Base-by-base conservation (phyloP, 2,888 invertebrate species). In the Nymphalis polychloros region DNA sequence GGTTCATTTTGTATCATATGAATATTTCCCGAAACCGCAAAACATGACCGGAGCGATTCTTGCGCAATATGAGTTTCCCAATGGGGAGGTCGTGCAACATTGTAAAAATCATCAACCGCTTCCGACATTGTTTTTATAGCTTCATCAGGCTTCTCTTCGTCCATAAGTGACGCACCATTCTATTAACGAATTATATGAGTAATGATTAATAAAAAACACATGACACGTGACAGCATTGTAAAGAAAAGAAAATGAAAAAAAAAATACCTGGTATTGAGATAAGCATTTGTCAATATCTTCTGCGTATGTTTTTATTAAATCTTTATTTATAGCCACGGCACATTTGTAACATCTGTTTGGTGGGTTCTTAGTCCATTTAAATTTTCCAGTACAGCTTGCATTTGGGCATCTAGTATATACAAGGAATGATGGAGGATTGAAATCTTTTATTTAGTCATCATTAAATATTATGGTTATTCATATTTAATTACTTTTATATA, bases 11-110 rank as follows among this genome's bases (percentile, higher is more conserved):
- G 59, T 31, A 86, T 76, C 0, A 75, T 41, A 70, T 90, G 87
- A 0, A 85, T 76, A 76, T 95, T 95, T 16, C 95, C 95, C 13
- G 77, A 77, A 53, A 93, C 87, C 0, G 95, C 94, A 76, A 94
- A 93, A 78, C 96, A 96, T 0, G 94, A 92, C 3, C 95, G 89
- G 48, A 96, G 84, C 0, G 95, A 93, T 78, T 96, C 96, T 83
- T 97, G 96, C 0, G 95, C 96, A 41, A 95, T 84, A 60, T 96
- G 94, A 0, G 95, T 95, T 68, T 94, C 94, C 55, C 93, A 93
- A 74, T 96, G 95, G 0, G 97, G 97, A 0, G 95, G 90, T 0
- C 87, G 85, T 0, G 94, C 96, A 31, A 94, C 86, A 65, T 93
- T 92, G 77, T 95, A 93, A 86, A 94, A 96, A 61, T 84, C 78